Evolutionary conservation across 2,888 invertebrate genomes (phyloP), one percentile per base, ranked within the genome.

Genomic region (Hesperia comma): DNA sequence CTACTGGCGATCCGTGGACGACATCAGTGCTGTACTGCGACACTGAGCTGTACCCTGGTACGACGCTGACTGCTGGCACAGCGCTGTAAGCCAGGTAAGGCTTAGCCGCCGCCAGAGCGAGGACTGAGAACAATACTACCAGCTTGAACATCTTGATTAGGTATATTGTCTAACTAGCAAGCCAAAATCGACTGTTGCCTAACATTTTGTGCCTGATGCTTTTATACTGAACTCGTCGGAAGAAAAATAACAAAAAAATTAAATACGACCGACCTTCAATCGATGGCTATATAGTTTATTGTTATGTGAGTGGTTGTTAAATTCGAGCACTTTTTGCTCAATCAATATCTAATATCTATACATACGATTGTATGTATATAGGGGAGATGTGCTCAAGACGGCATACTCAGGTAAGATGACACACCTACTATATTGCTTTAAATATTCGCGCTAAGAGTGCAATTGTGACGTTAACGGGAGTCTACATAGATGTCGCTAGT

Each of bases 91-190:
- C 80, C 12, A 72, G 21, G 55, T 67, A 76, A 84, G 93, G 93
- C 81, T 89, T 93, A 81, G 95, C 95, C 72, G 88, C 93, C 72
- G 92, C 94, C 81, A 95, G 76, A 78, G 94, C 93, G 80, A 94
- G 83, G 70, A 94, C 85, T 79, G 94, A 94, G 82, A 93, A 93
- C 92, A 95, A 94, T 86, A 94, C 94, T 93, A 94, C 93, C 93
- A 92, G 82, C 83, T 92, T 92, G 80, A 78, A 88, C 92, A 93
- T 91, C 87, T 90, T 87, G n/a, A 89, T 88, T 87, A n/a, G n/a
- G n/a, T n/a, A 85, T 79, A 78, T 83, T 80, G 73, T 77, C 77
- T 81, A 79, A 77, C 79, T 82, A 80, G 81, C 77, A 75, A 79
- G 80, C 70, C 78, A 76, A 81, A 82, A 86, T 85, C 82, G 84